Evolutionary conservation across 2,888 invertebrate genomes (phyloP), one percentile per base, ranked within the genome.

Genomic region (Nysson spinosus): DNA sequence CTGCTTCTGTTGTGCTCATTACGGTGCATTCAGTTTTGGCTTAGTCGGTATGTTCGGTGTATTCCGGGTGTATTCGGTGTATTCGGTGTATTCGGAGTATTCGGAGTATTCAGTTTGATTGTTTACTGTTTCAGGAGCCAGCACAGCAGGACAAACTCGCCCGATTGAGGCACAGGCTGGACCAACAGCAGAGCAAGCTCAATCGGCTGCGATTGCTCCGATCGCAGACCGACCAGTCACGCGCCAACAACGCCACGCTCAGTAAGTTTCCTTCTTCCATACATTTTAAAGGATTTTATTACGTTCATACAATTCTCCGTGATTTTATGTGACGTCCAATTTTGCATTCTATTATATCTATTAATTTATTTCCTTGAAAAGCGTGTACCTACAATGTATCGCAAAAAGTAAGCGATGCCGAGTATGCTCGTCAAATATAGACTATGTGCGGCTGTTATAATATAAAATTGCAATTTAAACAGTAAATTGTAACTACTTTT

Each of bases 131-230:
- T 42, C 87, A 91, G 90, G 91, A 93, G 85, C 93, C 95, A 74
- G 94, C 95, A 56, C 97, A 97, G 88, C 95, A 95, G 83, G 96
- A 97, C 87, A 91, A 96, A 77, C 89, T 97, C 84, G 91, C 95
- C 64, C 90, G 96, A 85, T 90, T 97, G 83, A 91, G 96, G 77
- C 97, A 97, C 85, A 93, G 96, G 78, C 96, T 98, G 80, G 96
- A 97, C 88, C 95, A 96, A 71, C 97, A 98, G 88, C 98, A 98
- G 89, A 92, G 96, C 86, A 97, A 98, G 89, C 90, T 98, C 87
- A 92, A 96, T 80, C 94, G 96, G 87, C 90, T 98, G 87, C 90
- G 97, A 83, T 96, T 97, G 77, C 91, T 98, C 83, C 91, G 97
- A 76, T 97, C 97, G 66, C 97, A 98, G 90, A 95, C 96, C 82